Percentiles rank a stretch among this genome's conserved stretches.
Evolutionary conservation across 2,888 invertebrate species (phyloP).

Genomic region (Clivina fossor): DNA sequence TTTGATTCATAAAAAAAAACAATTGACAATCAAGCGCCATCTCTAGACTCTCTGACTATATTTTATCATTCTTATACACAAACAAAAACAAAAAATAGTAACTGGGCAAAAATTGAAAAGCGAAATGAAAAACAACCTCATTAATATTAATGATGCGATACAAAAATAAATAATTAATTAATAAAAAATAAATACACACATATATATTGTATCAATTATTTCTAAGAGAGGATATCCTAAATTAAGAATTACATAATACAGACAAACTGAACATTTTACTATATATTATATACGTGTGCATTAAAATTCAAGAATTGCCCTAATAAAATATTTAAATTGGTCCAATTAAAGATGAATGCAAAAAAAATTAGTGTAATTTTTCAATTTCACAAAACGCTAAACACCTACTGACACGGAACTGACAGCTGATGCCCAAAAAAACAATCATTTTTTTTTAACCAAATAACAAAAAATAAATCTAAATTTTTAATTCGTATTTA

Average conservation of each 20-base stretch:
- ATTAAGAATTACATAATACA: constrained; percentile 11
- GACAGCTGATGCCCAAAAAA: constrained; percentile 13
- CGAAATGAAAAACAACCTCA: constrained; percentile 15
- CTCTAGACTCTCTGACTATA: too few relatives aligned
- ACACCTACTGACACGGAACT: constrained; percentile 14
- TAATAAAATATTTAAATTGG: constrained; percentile 1
- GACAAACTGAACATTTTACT: too few relatives aligned
- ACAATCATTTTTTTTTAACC: too few relatives aligned
- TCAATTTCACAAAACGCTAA: constrained; percentile 8
- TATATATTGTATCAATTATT: constrained; percentile 14
- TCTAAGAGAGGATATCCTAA: constrained; percentile 17
- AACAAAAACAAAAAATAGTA: too few relatives aligned
- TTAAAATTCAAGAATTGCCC: constrained; percentile 14
- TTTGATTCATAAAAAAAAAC: background rate
- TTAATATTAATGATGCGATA: constrained; percentile 17
- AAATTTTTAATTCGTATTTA: background rate
- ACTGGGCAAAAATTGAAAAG: constrained; percentile 5
- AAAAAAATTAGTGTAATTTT: constrained; percentile 15
- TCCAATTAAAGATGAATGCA: constrained; percentile 10
- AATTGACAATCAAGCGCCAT: background rate
- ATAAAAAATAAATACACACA: constrained; percentile 6
- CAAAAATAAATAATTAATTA: constrained; percentile 19
- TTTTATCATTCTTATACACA: too few relatives aligned
- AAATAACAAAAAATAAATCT: background rate
- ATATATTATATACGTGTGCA: background rate